Base-by-base conservation (phyloP, 2,113 vertebrate species). In the Gallinago paraguaiae region DNA sequence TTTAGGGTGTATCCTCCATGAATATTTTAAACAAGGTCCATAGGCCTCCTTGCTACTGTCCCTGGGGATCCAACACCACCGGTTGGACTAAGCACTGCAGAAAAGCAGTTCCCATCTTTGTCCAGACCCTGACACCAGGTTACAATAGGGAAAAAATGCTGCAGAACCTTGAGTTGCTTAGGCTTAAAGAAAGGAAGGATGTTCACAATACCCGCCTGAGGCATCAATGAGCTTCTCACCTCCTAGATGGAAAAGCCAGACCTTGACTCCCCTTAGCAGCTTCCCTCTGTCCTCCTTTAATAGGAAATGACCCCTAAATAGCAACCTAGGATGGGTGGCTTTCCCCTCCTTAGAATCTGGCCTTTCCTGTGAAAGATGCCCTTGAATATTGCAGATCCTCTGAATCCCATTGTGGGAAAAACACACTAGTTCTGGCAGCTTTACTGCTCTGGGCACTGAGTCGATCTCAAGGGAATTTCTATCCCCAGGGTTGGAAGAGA, bases 161-260 rank as follows among this genome's bases (percentile, higher is more conserved):
- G 41, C 41, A 72, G 28, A 50, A 56, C 28, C 70, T 93, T 85
- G 74, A 95, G 10, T 57, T 76, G 6, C 37, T 91, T 39, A 45
- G 64, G 30, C 33, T 53, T 82, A 82, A 94, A 93, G 70, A 90
- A 86, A 94, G 81, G 78, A 92, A 91, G 81, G 76, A 82, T 69
- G 41, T 93, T 88, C 64, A 85, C 82, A 82, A 67, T 90, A 71
- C 17, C n/a, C 17, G 0, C 69, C 64, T 54, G 63, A 88, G 60
- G 43, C 41, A 72, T 54, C 63, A 86, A 18, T 41, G 72, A 82
- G 9, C 14, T 85, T 39, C 48, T 85, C 45, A 72, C 33, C 48
- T 88, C 17, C 17, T 77, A 45, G 31, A 83, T 59, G 41, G 67
- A 93, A 95, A 90, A 93, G 24, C 9, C 79, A 94, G 82, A 65